Percentiles rank a stretch among this genome's conserved stretches.
phyloP scores from a whole-genome alignment of 1,140 invertebrate species.

The Neotoxoptera formosana region DNA sequence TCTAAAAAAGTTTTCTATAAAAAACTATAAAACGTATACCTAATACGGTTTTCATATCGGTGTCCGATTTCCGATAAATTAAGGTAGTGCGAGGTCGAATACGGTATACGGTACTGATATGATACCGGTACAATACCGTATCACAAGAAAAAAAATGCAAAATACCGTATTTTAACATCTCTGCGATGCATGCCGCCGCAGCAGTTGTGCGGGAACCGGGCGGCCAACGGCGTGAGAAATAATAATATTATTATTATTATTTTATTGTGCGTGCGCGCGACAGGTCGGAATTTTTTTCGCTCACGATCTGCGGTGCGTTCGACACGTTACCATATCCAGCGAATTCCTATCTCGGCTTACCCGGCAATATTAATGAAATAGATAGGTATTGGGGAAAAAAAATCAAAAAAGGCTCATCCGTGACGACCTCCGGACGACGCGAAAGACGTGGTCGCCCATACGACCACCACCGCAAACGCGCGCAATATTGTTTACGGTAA shows the following conservation, averaged over 20 bases:
- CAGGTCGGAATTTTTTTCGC: background rate
- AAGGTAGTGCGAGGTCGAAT: too few species aligned
- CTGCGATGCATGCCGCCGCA: background rate
- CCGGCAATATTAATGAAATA: background rate
- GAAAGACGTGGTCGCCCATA: background rate
- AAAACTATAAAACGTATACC: too few species aligned
- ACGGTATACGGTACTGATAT: too few species aligned
- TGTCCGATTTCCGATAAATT: too few species aligned
- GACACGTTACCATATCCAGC: background rate
- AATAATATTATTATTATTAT: background rate
- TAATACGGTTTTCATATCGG: too few species aligned
- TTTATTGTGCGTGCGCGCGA: background rate
- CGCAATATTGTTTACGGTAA: background rate
- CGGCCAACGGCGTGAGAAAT: background rate
- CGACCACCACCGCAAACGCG: background rate
- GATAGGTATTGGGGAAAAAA: background rate
- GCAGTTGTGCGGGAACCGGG: background rate
- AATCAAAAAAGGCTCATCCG: background rate
- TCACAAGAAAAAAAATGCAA: too few species aligned
- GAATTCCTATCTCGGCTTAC: background rate
- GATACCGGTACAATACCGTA: too few species aligned
- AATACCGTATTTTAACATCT: too few species aligned
- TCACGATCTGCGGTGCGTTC: background rate
- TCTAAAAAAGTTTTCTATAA: too few species aligned
- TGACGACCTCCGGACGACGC: background rate